Evolutionary conservation across 2,888 invertebrate genomes (phyloP), one percentile per base, ranked within the genome.

Genomic region (Spodoptera exigua): DNA sequence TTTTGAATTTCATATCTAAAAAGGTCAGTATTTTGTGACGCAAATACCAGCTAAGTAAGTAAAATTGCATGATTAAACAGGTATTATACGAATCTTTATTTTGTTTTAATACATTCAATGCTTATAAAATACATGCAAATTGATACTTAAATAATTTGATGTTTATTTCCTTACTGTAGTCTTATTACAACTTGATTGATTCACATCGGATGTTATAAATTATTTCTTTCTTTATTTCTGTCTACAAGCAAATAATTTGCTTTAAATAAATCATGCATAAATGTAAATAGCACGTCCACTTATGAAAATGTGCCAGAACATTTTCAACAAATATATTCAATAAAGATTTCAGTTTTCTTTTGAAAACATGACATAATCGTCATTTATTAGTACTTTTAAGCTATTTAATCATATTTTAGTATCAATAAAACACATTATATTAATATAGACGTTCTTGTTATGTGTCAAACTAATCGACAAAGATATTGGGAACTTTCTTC

Each of bases 1-100:
- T 84, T 82, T 84, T 81, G 83, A 86, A 84, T 81, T 66, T 75
- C 3, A 18, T 52, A 51, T 18, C 3, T 3, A 18, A 18, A 18
- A 18, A 3, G 2, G 18, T 18, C 18, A 18, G 2, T 18, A 3
- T 2, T 18, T 18, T 18, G 3, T 18, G 3, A n/a, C n/a, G 2
- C 2, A 18, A 18, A 18, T 18, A 18, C 18, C 18, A 18, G 18
- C 18, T 18, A 18, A 18, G 3, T 18, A 36, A 46, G 56, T 64
- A 21, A 16, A 63, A 13, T 5, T 21, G 18, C 18, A 5, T 21
- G 4, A 5, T 21, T 21, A 21, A 21, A 21, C 4, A 5, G 3
- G 21, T 5, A 21, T 21, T 21, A 21, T 21, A 5, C 21, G 3
- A 3, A 21, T 21, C 21, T 21, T 21, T 21, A 21, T 21, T 2